phyloP scores from a whole-genome alignment of 2,113 vertebrate species.

The Otus sunia region DNA sequence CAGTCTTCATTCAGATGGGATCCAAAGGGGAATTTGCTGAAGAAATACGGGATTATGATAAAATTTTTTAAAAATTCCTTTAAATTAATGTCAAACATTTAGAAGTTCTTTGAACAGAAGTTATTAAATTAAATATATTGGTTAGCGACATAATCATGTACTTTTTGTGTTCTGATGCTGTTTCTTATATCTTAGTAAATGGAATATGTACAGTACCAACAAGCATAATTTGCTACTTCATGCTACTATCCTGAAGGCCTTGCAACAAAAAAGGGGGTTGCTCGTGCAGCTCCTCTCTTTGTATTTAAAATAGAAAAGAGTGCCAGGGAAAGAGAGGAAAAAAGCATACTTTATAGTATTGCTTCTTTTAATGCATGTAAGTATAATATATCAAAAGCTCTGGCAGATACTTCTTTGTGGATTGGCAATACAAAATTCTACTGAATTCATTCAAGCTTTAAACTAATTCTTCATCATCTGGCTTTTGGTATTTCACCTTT shows the following conservation, averaged over 20 bases:
- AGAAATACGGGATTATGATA: neutral
- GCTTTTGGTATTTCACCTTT: conserved; percentile 2
- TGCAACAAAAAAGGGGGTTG: neutral
- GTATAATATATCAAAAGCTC: neutral
- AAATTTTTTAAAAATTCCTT: neutral
- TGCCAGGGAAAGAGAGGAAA: neutral
- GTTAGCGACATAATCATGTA: neutral
- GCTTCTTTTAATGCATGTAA: neutral
- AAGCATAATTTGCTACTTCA: neutral
- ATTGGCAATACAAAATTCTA: neutral
- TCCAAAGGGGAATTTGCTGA: neutral
- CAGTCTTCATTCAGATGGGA: too few species aligned
- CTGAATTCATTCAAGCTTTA: neutral
- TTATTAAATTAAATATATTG: neutral
- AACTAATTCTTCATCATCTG: neutral
- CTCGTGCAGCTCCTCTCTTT: neutral
- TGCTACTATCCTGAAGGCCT: neutral
- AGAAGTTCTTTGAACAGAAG: neutral
- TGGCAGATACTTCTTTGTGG: neutral
- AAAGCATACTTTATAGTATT: neutral
- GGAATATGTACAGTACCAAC: neutral
- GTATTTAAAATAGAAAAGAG: neutral
- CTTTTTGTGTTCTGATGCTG: neutral
- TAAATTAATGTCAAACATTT: neutral
- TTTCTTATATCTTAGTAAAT: neutral